Percentiles rank a stretch among this genome's conserved stretches.
phyloP scores from a whole-genome alignment of 1,140 invertebrate genomes.

The Chironomus striatipennis region DNA sequence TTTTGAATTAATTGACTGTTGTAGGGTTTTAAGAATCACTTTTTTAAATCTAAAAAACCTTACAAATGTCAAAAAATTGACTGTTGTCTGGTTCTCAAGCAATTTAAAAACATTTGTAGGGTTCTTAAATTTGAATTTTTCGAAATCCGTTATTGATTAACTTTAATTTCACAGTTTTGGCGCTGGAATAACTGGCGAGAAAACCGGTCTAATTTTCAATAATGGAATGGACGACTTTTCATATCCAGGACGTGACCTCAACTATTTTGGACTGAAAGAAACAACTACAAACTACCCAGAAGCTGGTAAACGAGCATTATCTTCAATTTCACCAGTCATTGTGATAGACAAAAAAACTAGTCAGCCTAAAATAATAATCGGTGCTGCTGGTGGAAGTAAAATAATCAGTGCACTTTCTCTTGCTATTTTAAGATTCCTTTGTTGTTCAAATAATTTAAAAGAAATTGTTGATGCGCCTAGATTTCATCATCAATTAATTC shows the following conservation, averaged over 20 bases:
- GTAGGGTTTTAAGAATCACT: background rate
- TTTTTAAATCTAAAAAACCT: too few species aligned
- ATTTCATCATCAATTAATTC: conserved; percentile 88
- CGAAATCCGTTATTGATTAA: background rate
- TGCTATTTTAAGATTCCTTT: conserved; percentile 73
- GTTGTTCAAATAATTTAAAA: conserved; percentile 79
- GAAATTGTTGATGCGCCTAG: conserved; percentile 77
- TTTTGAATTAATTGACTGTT: too few species aligned
- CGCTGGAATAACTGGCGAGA: conserved; percentile 59
- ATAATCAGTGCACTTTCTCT: conserved; percentile 77
- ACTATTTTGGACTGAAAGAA: conserved; percentile 67
- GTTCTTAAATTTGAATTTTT: background rate
- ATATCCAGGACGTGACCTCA: conserved; percentile 55
- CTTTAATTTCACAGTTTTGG: conserved; percentile 66
- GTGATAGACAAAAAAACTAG: conserved; percentile 57
- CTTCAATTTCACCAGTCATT: conserved; percentile 85
- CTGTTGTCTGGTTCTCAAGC: too few species aligned
- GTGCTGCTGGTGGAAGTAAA: conserved; percentile 86
- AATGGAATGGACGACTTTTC: conserved; percentile 96
- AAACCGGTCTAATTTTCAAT: conserved; percentile 89
- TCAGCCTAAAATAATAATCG: conserved; percentile 69
- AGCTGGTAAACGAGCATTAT: conserved; percentile 77
- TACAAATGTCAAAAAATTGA: too few species aligned
- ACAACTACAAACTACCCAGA: conserved; percentile 70
- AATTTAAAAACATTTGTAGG: too few species aligned